These are phyloP conservation scores for Ctenochaetus hawaiiensis DNA, from an alignment of 2,797 vertebrate species.

Conservation along the genomic window DNA sequence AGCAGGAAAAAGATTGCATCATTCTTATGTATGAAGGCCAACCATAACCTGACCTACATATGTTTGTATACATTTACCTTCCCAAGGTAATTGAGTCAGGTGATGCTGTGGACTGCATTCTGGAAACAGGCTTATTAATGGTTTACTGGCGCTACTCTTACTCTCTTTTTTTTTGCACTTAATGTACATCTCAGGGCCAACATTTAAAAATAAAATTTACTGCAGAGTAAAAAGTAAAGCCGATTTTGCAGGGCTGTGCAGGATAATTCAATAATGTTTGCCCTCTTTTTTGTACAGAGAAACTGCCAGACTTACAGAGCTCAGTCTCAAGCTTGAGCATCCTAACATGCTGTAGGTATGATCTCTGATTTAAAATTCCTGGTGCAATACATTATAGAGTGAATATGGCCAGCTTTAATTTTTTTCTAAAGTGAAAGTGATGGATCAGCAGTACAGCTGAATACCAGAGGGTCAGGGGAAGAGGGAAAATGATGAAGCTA, in stretches of 20 bases:
- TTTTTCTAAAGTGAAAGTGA: conserved; percentile 25
- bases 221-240: not conserved
- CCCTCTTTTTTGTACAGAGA: conserved; percentile 4
- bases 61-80: not conserved
- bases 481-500: not conserved
- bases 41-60: not conserved
- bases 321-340: conserved; percentile 15
- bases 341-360: not conserved
- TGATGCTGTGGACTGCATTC: conserved; percentile 10
- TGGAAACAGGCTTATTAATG: not conserved
- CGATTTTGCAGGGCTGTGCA: conserved; percentile 10
- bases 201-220: conserved; percentile 21
- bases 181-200: not conserved
- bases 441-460: conserved; percentile 15
- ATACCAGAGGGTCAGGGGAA: conserved; percentile 13
- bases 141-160: not conserved
- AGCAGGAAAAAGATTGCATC: conserved; percentile 48
- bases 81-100: not conserved
- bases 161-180: conserved; percentile 4
- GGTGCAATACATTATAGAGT: not conserved
- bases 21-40: conserved; percentile 5
- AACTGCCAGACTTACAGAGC: not conserved
- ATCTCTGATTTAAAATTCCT: conserved; percentile 3
- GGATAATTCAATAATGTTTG: conserved; percentile 6
- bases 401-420: conserved; percentile 3